These are phyloP conservation scores for Lepilemur ruficaudatus DNA, from an alignment of 2,797 vertebrate genomes.

Conservation along the genomic window DNA sequence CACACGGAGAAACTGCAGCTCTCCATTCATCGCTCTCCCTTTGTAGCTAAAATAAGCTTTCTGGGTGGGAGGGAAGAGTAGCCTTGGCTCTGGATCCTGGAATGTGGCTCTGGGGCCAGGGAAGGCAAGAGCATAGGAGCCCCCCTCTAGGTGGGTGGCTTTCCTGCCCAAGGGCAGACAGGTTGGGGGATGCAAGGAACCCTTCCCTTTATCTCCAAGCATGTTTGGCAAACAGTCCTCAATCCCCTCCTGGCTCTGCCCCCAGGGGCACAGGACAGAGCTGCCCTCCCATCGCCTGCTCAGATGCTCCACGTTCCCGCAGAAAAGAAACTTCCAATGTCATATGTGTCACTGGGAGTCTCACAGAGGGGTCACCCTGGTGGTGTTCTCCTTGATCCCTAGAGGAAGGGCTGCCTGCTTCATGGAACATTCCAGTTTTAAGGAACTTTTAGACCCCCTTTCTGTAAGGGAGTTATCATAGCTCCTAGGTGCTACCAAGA, in stretches of 20 bases:
- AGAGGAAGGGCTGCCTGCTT: neutral
- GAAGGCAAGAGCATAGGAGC: neutral
- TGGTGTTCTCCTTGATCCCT: neutral
- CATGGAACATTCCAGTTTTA: neutral
- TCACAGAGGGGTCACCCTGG: neutral
- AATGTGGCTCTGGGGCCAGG: neutral
- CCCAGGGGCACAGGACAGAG: neutral
- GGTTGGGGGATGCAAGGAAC: neutral
- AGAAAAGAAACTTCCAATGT: neutral
- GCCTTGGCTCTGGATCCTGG: neutral
- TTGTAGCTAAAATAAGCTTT: constrained; percentile 41
- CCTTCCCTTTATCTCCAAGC: neutral
- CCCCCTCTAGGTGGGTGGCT: neutral
- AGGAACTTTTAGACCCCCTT: neutral
- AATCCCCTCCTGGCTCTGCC: neutral
- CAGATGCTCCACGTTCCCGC: neutral
- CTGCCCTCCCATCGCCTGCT: neutral
- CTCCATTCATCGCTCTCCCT: constrained; percentile 35
- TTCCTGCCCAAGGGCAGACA: neutral
- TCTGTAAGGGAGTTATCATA: neutral
- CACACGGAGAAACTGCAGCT: neutral
- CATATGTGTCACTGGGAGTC: neutral
- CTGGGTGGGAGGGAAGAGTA: neutral
- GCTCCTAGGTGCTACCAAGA: neutral
- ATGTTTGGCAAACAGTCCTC: constrained; percentile 32